Base-by-base conservation (phyloP, 2,797 vertebrate genomes). In the Loriculus beryllinus region DNA sequence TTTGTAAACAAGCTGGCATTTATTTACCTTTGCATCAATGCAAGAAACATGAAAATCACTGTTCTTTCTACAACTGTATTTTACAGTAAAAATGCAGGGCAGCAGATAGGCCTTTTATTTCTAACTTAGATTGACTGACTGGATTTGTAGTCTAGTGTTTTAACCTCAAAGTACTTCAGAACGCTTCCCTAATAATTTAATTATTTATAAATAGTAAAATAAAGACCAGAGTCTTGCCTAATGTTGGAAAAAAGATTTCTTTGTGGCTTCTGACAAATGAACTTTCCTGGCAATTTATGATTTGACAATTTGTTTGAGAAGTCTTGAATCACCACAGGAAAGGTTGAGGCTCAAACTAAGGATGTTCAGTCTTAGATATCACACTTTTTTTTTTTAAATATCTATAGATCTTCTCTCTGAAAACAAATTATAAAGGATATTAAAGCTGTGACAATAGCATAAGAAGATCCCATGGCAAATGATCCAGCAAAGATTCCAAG, bases 381-480 rank as follows among this genome's bases (percentile, higher is more conserved):
- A 23, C 8, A 45, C 6, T 1, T 26, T 47, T 75, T 92, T 88
- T 14, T 37, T 88, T 14, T 33, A 20, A 45, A 67, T 3, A 20
- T 13, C 51, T 3, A 56, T 10, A 56, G 33, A 56, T 81, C 82
- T 90, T 17, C 5, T 85, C 35, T 56, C 69, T 83, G 64, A 62
- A 89, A 93, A 68, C 52, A 84, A 93, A 47, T n/a, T 28, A 42
- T 29, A 97, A 98, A 98, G 98, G 98, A 99, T 99, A 99, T 98
- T 94, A 99, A 96, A 78, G 98, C 98, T 42, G 98, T 98, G 96
- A 98, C 96, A 81, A 98, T 93, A 52, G 98, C 98, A 56, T 98
- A 99, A 1, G 97, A 96, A 22, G 98, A 98, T 82, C 98, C 98
- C 96, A 98, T 97, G 52, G 98, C 97, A 95, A 99, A 98, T 2